Evolutionary conservation across 2,888 invertebrate species (phyloP), one percentile per base, ranked within the genome.

Genomic region (Microchrysa polita): DNA sequence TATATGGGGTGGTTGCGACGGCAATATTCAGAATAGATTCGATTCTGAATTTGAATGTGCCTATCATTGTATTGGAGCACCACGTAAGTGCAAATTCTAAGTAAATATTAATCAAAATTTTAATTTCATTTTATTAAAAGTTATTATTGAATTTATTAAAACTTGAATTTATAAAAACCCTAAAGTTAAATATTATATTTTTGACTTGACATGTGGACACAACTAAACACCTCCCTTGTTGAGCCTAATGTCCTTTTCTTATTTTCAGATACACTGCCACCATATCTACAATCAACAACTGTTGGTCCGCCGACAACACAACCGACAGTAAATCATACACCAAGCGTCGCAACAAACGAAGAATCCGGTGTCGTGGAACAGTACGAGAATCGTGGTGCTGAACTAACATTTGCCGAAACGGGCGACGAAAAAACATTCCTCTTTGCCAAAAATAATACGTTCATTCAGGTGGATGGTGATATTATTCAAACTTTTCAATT

Each of bases 361-460:
- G 20, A 40, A 18, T 48, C 81, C 71, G 89, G 90, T 0, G 90
- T 92, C 0, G 88, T 93, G 78, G 65, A 65, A n/a, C 92, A 93
- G 1, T 89, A 90, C 72, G 90, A 92, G 79, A 88, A 91, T 78
- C 87, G 94, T 77, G 93, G 93, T 72, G 88, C 93, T 77, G 92
- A 93, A 82, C 86, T 95, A 61, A 94, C 94, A 0, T 94, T 95
- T 81, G 92, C 92, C 79, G 94, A 94, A 84, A 93, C 93, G 4
- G 94, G 94, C 1, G 89, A 92, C 80, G 90, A 93, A 78, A 91
- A 91, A 80, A 94, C 93, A n/a, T 96, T 95, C 83, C 94, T 95
- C 90, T 95, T 95, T 83, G 94, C 95, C 20, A 92, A 94, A 81
- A 93, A 93, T 78, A 94, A 95, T 81, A 95, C 95, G 2, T 95